phyloP scores from a whole-genome alignment of 2,797 vertebrate species.

The Hybognathus amarus region DNA sequence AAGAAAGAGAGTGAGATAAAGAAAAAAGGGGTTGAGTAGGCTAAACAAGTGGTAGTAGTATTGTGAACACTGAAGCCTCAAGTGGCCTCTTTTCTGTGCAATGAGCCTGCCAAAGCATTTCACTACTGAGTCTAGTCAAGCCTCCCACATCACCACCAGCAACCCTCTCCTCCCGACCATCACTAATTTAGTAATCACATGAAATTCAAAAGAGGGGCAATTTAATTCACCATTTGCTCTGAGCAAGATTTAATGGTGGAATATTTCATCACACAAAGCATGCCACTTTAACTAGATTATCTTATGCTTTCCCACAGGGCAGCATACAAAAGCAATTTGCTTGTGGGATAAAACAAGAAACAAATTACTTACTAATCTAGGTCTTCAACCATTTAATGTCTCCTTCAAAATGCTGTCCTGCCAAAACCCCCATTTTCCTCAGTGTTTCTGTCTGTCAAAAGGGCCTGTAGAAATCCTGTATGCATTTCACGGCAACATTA shows the following conservation, averaged over 20 bases:
- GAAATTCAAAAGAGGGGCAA: constrained; percentile 64
- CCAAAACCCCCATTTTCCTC: constrained; percentile 52
- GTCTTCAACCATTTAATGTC: constrained; percentile 66
- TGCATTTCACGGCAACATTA: constrained; percentile 57
- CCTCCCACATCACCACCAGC: constrained; percentile 52
- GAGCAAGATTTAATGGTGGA: constrained; percentile 67
- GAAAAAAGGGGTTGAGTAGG: constrained; percentile 29
- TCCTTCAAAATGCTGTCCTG: constrained; percentile 54
- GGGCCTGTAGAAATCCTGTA: constrained; percentile 49
- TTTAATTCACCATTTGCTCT: constrained; percentile 64
- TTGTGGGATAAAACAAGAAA: constrained; percentile 63
- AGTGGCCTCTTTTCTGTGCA: constrained; percentile 41
- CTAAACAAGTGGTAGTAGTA: constrained; percentile 18
- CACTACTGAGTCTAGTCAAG: constrained; percentile 51
- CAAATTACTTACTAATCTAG: constrained; percentile 68
- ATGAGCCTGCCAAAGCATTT: constrained; percentile 53
- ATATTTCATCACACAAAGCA: constrained; percentile 63
- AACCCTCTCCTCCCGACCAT: constrained; percentile 59
- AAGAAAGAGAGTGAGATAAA: constrained; percentile 36
- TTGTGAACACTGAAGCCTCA: constrained; percentile 34
- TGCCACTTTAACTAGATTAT: constrained; percentile 68
- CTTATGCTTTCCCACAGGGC: constrained; percentile 63
- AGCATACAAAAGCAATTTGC: constrained; percentile 67
- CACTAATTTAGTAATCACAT: constrained; percentile 67
- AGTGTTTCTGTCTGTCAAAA: constrained; percentile 57